phyloP scores from a whole-genome alignment of 2,797 vertebrate species.

The Phoxinus dragarum region DNA sequence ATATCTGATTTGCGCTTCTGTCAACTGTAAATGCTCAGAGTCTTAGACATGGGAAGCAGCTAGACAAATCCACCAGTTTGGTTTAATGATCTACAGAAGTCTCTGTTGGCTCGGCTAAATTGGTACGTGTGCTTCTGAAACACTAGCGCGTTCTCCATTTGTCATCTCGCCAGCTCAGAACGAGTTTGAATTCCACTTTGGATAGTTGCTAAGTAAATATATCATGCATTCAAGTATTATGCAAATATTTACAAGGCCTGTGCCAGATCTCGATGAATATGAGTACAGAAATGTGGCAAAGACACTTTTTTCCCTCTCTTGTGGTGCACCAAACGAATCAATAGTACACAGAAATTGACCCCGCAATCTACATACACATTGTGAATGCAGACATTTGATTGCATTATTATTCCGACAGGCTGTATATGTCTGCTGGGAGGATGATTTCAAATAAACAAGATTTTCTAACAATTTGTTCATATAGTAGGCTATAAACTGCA shows the following conservation, averaged over 20 bases:
- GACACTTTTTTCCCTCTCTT: background rate
- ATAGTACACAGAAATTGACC: constrained; percentile 17
- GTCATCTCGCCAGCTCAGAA: constrained; percentile 50
- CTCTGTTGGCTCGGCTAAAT: constrained; percentile 42
- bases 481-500: background rate
- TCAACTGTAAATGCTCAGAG: constrained; percentile 22
- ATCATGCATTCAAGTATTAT: constrained; percentile 50
- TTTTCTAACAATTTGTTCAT: background rate
- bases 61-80: constrained; percentile 18
- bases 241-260: constrained; percentile 55
- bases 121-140: constrained; percentile 44
- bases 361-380: constrained; percentile 11
- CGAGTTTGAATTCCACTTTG: constrained; percentile 36
- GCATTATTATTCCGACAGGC: constrained; percentile 23
- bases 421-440: background rate
- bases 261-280: constrained; percentile 38
- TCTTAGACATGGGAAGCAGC: constrained; percentile 22
- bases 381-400: constrained; percentile 30
- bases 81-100: constrained; percentile 39
- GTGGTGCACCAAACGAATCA: background rate
- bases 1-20: background rate
- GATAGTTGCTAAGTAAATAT: constrained; percentile 52
- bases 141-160: constrained; percentile 33
- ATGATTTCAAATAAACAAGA: constrained; percentile 6
- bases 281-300: constrained; percentile 32